Conservation (phyloP, 2,888 invertebrate species). For the Chymomyza amoena region DNA sequence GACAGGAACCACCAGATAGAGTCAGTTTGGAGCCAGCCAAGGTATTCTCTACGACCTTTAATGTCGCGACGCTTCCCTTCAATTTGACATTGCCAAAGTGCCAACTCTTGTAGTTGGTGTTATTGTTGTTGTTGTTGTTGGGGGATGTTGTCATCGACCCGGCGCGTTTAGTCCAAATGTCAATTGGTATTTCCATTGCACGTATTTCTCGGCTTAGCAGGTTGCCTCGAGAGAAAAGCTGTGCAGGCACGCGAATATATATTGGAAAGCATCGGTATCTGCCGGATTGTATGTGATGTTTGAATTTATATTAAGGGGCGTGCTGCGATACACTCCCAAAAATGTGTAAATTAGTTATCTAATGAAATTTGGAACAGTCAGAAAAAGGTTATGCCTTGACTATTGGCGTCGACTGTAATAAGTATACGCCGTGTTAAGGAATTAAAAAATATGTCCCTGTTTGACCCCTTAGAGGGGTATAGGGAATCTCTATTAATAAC, state of each 20-base stretch:
- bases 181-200: conserved; percentile 70
- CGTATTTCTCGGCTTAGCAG: conserved; percentile 1
- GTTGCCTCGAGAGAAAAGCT: neutral
- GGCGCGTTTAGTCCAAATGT: conserved; percentile 36
- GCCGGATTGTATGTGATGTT: neutral
- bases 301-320: neutral
- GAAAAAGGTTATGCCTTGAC: too few relatives aligned
- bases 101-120: neutral
- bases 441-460: too few relatives aligned
- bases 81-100: conserved; percentile 57
- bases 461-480: too few relatives aligned
- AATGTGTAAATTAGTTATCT: neutral
- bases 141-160: neutral
- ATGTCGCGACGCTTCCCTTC: conserved; percentile 30
- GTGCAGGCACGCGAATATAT: neutral
- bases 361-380: too few relatives aligned
- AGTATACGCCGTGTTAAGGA: too few relatives aligned
- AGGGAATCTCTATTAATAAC: too few relatives aligned
- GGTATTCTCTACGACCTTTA: conserved; percentile 41
- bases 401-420: too few relatives aligned
- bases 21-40: neutral
- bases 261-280: neutral
- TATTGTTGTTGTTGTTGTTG: conserved; percentile 7
- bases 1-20: neutral
- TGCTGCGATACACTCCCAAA: neutral